Percentiles rank a stretch among this genome's conserved stretches.
These are phyloP conservation scores for Spea bombifrons DNA, from an alignment of 2,113 vertebrate species.

Conservation along the genomic window DNA sequence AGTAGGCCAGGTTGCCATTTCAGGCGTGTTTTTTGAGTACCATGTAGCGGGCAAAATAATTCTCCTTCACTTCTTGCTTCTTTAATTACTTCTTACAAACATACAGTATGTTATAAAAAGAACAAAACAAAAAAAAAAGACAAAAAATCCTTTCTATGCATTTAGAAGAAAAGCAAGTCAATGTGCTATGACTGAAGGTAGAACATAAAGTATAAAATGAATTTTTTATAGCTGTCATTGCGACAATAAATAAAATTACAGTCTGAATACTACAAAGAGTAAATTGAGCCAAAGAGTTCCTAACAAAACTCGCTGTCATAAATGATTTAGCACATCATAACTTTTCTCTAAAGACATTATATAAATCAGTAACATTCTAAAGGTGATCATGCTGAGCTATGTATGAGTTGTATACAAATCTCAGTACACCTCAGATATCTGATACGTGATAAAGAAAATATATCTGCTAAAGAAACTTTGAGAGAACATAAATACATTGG, in stretches of 20 bases:
- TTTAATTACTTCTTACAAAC: too few species aligned
- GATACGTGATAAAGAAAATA: constrained; percentile 9
- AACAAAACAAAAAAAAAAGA: too few species aligned
- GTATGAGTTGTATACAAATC: constrained; percentile 6
- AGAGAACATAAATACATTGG: not conserved
- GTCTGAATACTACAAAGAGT: not conserved
- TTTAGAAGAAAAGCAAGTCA: too few species aligned
- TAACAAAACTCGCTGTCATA: constrained; percentile 28
- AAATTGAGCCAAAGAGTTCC: constrained; percentile 10
- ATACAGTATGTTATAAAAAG: too few species aligned
- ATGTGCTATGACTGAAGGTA: not conserved
- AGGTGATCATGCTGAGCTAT: constrained; percentile 17
- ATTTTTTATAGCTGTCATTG: not conserved
- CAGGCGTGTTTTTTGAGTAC: too few species aligned
- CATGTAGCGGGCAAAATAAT: too few species aligned
- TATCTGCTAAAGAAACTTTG: constrained; percentile 18
- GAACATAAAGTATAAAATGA: not conserved
- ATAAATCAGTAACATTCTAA: constrained; percentile 24
- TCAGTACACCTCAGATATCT: constrained; percentile 16
- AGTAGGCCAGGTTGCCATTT: too few species aligned
- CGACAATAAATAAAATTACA: not conserved
- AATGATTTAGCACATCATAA: constrained; percentile 27
- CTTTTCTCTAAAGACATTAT: constrained; percentile 18
- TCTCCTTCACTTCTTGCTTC: too few species aligned
- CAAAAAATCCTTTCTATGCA: too few species aligned